Evolutionary conservation across 2,888 invertebrate species (phyloP), one percentile per base, ranked within the genome.

Genomic region (Athrips mouffetella): DNA sequence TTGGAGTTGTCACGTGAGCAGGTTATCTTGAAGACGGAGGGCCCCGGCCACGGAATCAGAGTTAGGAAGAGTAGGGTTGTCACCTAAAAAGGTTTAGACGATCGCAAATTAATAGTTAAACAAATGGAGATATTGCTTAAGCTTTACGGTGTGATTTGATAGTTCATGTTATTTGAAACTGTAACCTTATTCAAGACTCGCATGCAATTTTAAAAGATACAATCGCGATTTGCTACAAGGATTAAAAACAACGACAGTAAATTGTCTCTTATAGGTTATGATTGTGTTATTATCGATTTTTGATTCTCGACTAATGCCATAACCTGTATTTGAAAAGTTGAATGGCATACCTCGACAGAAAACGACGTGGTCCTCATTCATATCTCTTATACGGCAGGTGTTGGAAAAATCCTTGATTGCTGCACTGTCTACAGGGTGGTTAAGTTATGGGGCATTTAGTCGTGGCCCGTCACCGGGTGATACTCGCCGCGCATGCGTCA

Each of bases 301-400:
- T 63, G 49, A 57, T 53, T 57, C 60, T 54, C 49, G 48, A 51
- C 50, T 58, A 41, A 52, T 52, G 59, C 7, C 45, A 18, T 66
- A 65, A 69, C 61, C 65, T 65, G 56, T 56, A 52, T 48, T 49
- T 42, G 47, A 46, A 51, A 45, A 50, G 50, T 57, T 47, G 53
- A 41, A 35, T 29, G 52, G 65, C 90, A 91, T 90, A 95, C 95
- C 94, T 95, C 93, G 89, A 94, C 90, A 83, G 94, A 92, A 86
- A 94, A 91, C 91, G 91, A 93, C 89, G 94, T 94, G 91, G 94
- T 92, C 94, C 93, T 94, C 95, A 95, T 95, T 95, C 95, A 95
- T 94, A 94, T 91, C 91, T 87, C 76, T 82, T 86, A 75, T 79
- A 58, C 73, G 68, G 66, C 85, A 76, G 72, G 73, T 73, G 65